Conservation (phyloP, 2,888 invertebrate genomes). For the Eristalis pertinax region DNA sequence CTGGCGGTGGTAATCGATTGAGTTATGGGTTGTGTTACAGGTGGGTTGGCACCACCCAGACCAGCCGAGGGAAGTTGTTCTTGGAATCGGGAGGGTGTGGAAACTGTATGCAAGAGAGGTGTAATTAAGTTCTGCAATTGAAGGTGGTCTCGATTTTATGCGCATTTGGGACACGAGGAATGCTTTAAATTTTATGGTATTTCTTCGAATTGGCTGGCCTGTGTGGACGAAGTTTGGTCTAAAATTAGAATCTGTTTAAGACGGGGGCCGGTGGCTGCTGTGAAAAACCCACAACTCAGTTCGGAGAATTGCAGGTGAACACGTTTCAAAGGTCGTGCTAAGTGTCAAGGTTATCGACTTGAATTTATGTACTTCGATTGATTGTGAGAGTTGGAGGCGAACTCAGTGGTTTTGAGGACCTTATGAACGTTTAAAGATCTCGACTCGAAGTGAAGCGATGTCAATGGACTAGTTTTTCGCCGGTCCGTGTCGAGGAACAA, state of each 20-base stretch:
- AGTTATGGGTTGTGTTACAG: constrained; percentile 33
- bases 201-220: constrained; percentile 9
- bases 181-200: constrained; percentile 20
- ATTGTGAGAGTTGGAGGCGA: too few relatives aligned
- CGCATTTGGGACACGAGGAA: neutral
- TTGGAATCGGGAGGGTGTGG: constrained; percentile 12
- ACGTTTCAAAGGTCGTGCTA: neutral
- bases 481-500: too few relatives aligned
- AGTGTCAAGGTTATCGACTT: too few relatives aligned
- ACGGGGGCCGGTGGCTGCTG: neutral
- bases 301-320: neutral
- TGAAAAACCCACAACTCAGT: neutral
- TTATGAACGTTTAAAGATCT: too few relatives aligned
- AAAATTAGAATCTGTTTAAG: neutral
- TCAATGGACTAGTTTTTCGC: too few relatives aligned
- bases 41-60: neutral
- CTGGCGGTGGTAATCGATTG: constrained; percentile 44
- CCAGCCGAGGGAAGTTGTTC: neutral
- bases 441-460: too few relatives aligned
- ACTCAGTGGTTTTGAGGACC: too few relatives aligned
- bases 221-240: neutral
- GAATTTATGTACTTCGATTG: too few relatives aligned
- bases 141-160: neutral
- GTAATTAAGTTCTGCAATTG: constrained; percentile 8
- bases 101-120: constrained; percentile 30